These are phyloP conservation scores for Tapera naevia DNA, from an alignment of 2,797 vertebrate species.

Conservation along the genomic window DNA sequence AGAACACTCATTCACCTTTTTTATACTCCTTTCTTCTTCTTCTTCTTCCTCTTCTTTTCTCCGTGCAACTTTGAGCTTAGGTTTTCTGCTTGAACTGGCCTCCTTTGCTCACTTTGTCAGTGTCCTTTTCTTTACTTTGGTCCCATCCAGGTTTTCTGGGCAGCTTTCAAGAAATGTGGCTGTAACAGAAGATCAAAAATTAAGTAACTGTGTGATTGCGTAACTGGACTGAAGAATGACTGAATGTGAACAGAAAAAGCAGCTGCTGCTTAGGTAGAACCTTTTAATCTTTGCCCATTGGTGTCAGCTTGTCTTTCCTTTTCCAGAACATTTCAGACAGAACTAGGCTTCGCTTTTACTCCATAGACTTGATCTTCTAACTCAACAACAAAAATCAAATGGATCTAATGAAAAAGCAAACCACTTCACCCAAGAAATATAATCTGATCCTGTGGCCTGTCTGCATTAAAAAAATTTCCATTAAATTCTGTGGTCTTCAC, in stretches of 20 bases:
- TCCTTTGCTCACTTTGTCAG: neutral
- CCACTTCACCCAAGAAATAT: constrained; percentile 25
- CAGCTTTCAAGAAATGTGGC: constrained; percentile 5
- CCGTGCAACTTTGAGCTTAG: neutral
- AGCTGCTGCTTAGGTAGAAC: neutral
- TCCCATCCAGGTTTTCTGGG: constrained; percentile 54
- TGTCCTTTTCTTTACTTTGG: neutral
- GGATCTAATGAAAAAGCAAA: constrained; percentile 35
- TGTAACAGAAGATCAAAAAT: constrained; percentile 43
- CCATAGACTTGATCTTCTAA: neutral
- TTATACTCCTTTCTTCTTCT: neutral
- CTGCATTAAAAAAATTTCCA: constrained; percentile 48
- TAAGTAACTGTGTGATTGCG: constrained; percentile 37
- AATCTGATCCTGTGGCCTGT: constrained; percentile 5
- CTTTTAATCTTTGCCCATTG: neutral
- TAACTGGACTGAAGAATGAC: constrained; percentile 16
- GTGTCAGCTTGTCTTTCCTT: neutral
- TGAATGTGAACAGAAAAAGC: constrained; percentile 14
- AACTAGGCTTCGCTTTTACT: neutral
- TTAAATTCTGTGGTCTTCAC: constrained; percentile 42
- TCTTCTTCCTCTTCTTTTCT: no score
- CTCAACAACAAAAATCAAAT: constrained; percentile 5
- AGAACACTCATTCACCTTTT: neutral
- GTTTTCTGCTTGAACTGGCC: neutral
- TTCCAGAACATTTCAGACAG: neutral